Evolutionary conservation across 2,113 vertebrate species (phyloP), one percentile per base, ranked within the genome.

Genomic region (Notothenia rossii): DNA sequence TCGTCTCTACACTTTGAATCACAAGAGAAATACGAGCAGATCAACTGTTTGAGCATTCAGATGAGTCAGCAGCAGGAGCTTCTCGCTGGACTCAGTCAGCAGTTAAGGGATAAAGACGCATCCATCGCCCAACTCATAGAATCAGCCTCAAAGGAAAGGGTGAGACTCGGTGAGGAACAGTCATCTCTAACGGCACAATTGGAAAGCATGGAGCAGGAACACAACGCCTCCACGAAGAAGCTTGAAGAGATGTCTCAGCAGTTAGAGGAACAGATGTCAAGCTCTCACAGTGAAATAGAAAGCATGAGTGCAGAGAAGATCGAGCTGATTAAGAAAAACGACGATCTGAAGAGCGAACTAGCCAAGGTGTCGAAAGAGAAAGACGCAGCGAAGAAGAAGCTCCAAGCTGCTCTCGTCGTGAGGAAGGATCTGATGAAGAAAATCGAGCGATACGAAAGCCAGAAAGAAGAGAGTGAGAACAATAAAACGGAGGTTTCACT

Each of bases 351-450:
- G 87, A 8, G 65, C 1, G 93, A 94, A 36, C 72, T 95, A 5
- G 88, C 90, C 22, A 94, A 92, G 60, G 55, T 93, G 13, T 80
- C 78, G 0, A 96, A 96, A 86, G 96, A 97, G 54, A 97, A 95
- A 85, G 96, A 97, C 2, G 92, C 86, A 0, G 36, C 94, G 10
- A 97, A 94, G 87, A 97, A 96, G 90, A 97, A 97, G 72, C 94
- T 97, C 63, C 96, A 97, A 55, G 97, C 96, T 4, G 95, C 95
- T 0, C 85, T 97, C 46, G 48, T 96, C 20, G 46, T 96, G 12
- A 94, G 97, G 36, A 96, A 96, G 79, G 96, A 98, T 15, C 89
- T 97, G 43, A 71, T 96, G 79, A 96, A 96, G 18, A 96, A 95
- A 82, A 88, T 96, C 10, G 94, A 94, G 22, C 92, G 92, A 7